Percentiles rank a stretch among this genome's conserved stretches.
phyloP scores from a whole-genome alignment of 2,797 vertebrate species.

The Hemibagrus guttatus region DNA sequence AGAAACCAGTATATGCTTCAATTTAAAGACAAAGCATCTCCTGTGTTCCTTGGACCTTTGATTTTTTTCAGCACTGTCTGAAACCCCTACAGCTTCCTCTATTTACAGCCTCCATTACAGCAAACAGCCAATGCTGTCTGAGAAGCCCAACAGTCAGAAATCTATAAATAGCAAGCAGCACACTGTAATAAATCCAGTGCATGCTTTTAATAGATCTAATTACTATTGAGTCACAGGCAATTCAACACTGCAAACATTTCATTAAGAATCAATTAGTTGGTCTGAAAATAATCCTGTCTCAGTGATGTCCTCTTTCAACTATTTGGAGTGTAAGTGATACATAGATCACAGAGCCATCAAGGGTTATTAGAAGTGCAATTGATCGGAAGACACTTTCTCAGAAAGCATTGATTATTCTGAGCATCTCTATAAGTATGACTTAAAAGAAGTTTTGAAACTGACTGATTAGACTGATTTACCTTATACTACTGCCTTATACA shows the following conservation, averaged over 20 bases:
- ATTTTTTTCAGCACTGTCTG: background rate
- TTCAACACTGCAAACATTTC: background rate
- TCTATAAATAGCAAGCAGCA: constrained; percentile 4
- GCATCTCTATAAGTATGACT: background rate
- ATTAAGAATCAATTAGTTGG: background rate
- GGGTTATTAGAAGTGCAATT: background rate
- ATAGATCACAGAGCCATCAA: background rate
- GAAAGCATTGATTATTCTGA: background rate
- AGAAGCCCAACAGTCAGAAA: background rate
- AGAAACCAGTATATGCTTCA: background rate
- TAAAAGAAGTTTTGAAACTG: background rate
- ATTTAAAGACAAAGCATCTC: background rate
- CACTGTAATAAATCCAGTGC: background rate
- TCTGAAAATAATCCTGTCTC: background rate
- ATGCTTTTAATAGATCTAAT: background rate
- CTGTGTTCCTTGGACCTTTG: background rate
- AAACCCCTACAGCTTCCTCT: background rate
- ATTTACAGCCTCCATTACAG: constrained; percentile 10
- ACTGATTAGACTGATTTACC: too few relatives aligned
- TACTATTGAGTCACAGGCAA: background rate
- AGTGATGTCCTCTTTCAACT: background rate
- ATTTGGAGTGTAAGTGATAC: background rate
- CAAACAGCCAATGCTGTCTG: background rate
- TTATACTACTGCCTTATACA: background rate
- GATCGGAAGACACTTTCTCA: background rate